Conservation (phyloP, 2,113 vertebrate genomes). For the Protomyctophum bolini region DNA sequence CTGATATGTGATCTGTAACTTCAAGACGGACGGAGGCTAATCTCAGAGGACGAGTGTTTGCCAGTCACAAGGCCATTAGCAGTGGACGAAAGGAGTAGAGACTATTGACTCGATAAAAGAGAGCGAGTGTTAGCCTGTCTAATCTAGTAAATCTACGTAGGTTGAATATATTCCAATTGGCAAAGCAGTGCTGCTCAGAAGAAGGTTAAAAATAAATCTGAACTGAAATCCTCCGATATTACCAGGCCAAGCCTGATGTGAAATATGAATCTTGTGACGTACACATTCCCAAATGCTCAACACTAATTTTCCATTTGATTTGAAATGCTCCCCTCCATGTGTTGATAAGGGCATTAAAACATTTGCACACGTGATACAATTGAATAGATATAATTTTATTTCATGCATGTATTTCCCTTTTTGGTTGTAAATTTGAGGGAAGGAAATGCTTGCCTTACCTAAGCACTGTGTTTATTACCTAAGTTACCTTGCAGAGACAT, state of each 20-base stretch:
- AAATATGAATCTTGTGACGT: not conserved
- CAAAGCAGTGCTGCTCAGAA: not conserved
- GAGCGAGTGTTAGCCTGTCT: not conserved
- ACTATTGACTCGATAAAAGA: constrained; percentile 6
- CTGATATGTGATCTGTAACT: constrained; percentile 63
- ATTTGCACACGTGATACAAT: not conserved
- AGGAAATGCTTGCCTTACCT: constrained; percentile 33
- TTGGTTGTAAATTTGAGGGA: constrained; percentile 21
- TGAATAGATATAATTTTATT: not conserved
- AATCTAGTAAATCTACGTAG: constrained; percentile 4
- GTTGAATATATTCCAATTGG: constrained; percentile 26
- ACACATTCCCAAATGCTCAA: not conserved
- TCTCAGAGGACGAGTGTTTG: constrained; percentile 59
- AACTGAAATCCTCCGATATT: not conserved
- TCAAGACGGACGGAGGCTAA: constrained; percentile 41
- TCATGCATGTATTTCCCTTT: constrained; percentile 3
- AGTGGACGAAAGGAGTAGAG: constrained; percentile 15
- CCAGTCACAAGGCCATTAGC: constrained; percentile 31
- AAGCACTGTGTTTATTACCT: constrained; percentile 30
- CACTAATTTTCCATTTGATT: not conserved
- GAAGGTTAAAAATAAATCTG: constrained; percentile 1
- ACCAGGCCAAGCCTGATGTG: not conserved
- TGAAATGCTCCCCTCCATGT: not conserved
- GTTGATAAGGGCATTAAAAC: not conserved
- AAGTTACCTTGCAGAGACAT: too few species aligned